A percentile compares a stretch with the other conserved stretches of the same genome.
Evolutionary conservation across 2,113 vertebrate species (phyloP).

Genomic region (Struthio camelus): DNA sequence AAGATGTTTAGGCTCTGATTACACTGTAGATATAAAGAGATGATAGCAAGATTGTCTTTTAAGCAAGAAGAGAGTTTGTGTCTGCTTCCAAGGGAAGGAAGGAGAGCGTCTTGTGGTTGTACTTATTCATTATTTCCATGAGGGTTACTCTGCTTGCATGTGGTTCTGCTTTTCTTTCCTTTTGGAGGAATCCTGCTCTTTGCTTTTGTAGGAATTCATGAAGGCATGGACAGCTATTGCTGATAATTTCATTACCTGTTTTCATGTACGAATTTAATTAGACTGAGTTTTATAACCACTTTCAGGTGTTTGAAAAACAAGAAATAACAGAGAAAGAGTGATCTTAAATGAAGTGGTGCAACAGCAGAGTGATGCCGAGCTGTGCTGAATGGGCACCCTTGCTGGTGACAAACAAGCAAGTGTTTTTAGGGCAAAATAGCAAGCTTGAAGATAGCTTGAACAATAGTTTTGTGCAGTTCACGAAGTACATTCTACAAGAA

Average conservation of each 20-base stretch:
- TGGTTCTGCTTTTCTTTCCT: not conserved
- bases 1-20: not conserved
- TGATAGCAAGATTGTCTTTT: not conserved
- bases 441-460: not conserved
- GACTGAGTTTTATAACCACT: not conserved
- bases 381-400: not conserved
- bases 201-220: not conserved
- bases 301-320: not conserved
- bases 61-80: fast-evolving
- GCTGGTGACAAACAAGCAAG: not conserved
- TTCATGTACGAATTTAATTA: not conserved
- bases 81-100: not conserved
- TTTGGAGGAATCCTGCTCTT: not conserved
- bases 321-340: not conserved
- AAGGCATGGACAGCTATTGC: not conserved
- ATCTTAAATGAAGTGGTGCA: not conserved
- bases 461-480: not conserved
- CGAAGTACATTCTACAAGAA: not conserved
- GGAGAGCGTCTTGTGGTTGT: not conserved
- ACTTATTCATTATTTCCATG: not conserved
- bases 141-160: not conserved
- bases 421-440: not conserved
- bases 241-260: not conserved
- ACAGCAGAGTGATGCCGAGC: not conserved
- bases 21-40: not conserved